phyloP scores from a whole-genome alignment of 2,888 invertebrate species.

The Lochmaea crataegi region DNA sequence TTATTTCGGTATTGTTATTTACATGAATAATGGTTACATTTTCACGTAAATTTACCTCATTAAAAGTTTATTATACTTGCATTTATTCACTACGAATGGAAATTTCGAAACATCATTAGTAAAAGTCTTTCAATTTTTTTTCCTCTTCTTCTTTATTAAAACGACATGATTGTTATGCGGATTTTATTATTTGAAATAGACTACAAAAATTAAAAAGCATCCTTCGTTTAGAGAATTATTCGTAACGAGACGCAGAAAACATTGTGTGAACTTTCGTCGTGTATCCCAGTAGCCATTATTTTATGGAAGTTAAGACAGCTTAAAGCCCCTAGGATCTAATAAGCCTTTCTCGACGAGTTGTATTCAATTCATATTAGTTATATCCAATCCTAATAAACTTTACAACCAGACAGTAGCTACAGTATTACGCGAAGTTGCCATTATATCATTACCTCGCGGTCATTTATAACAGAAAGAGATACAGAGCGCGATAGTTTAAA shows the following conservation, averaged over 20 bases:
- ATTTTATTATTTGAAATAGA: neutral
- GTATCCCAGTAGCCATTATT: constrained; percentile 29
- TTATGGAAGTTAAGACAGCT: constrained; percentile 31
- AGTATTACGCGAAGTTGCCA: constrained; percentile 55
- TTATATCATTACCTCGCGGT: constrained; percentile 56
- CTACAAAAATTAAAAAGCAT: neutral
- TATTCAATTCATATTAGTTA: constrained; percentile 48
- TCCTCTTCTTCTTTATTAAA: neutral
- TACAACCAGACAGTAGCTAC: constrained; percentile 48
- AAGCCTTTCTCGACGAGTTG: constrained; percentile 36
- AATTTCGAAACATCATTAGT: neutral
- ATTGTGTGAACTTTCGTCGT: constrained; percentile 39
- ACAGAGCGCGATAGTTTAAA: constrained; percentile 58
- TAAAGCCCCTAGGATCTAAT: constrained; percentile 43
- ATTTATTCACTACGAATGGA: neutral
- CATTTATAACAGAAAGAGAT: constrained; percentile 56
- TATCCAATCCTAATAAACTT: constrained; percentile 42
- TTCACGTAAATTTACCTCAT: neutral
- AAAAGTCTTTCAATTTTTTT: neutral
- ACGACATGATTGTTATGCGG: neutral
- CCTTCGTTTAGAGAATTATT: too few relatives aligned
- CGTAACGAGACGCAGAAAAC: constrained; percentile 16
- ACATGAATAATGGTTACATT: neutral
- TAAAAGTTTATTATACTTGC: neutral
- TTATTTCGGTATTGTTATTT: neutral